A percentile compares a stretch with the other conserved stretches of the same genome.
phyloP scores from a whole-genome alignment of 2,797 vertebrate genomes.

The Bradypodion pumilum region DNA sequence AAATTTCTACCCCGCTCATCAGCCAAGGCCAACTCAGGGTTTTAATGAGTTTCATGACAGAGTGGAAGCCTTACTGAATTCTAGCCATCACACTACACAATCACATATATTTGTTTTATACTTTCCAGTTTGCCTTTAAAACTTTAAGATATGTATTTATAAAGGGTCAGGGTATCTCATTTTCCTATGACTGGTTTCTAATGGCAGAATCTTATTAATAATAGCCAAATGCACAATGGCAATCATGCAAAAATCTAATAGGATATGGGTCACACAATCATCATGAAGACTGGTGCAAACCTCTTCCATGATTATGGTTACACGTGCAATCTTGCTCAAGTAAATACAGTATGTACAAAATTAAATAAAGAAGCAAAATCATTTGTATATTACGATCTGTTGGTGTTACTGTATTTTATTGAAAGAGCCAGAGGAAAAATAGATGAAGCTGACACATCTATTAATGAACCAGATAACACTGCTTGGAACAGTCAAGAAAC shows the following conservation, averaged over 20 bases:
- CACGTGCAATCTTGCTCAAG: not conserved
- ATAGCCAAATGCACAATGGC: too few species aligned
- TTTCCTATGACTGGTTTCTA: not conserved
- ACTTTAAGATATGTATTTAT: not conserved
- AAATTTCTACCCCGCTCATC: too few species aligned
- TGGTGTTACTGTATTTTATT: not conserved
- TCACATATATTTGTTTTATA: too few species aligned
- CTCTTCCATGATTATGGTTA: too few species aligned
- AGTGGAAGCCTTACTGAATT: too few species aligned
- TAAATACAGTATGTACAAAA: not conserved
- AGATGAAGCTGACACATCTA: not conserved
- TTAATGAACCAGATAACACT: not conserved
- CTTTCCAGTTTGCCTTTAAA: not conserved
- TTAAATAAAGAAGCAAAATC: not conserved
- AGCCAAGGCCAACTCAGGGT: too few species aligned
- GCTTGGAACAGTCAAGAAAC: constrained; percentile 5
- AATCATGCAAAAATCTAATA: too few species aligned
- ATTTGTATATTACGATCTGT: not conserved
- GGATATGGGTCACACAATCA: too few species aligned
- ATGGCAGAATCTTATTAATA: too few species aligned
- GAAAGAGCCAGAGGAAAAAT: rapidly evolving
- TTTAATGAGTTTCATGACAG: too few species aligned
- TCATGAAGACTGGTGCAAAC: too few species aligned
- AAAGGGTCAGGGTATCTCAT: not conserved
- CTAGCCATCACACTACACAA: too few species aligned